Evolutionary conservation across 2,888 invertebrate genomes (phyloP), one percentile per base, ranked within the genome.

Genomic region (Dasysyrphus albostriatus): DNA sequence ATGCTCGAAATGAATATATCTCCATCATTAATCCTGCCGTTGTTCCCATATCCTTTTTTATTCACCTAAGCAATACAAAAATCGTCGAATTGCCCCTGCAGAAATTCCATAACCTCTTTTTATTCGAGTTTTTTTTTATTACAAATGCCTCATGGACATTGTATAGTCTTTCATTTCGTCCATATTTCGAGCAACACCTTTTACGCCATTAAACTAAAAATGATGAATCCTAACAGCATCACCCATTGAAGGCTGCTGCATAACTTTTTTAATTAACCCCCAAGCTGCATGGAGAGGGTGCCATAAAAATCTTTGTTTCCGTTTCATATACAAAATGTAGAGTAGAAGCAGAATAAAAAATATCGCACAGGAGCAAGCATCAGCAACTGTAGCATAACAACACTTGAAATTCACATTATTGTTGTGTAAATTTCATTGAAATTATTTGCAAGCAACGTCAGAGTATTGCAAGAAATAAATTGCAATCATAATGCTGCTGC

Each of bases 401-500:
- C 67, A 77, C 81, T 83, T 24, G 78, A 81, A 74, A 76, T 32
- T 8, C 37, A 81, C 82, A 82, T 58, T 82, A 73, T 70, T 77
- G 67, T 34, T 47, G 34, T 73, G 73, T 69, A 81, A 75, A 63
- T 49, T 56, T 70, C 42, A 54, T 47, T 29, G 61, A 78, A 83
- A 82, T 78, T 82, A 87, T 87, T 87, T 69, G 83, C 87, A 39
- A 75, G 63, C 82, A 78, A 78, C 70, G 56, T 54, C 78, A 59
- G 58, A 78, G 65, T 87, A 87, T 87, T 83, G 83, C 87, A 87
- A 79, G 83, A 87, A 87, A 87, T 87, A 87, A 87, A 87, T 87
- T 83, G 74, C 87, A 87, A 79, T 87, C 83, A 83, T 87, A 79
- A 78, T 83, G 82, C 72, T 82, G 74, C 61, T 73, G 63, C 72